Evolutionary conservation across 2,888 invertebrate genomes (phyloP).

Genomic region (Tromatobia lineatoria): DNA sequence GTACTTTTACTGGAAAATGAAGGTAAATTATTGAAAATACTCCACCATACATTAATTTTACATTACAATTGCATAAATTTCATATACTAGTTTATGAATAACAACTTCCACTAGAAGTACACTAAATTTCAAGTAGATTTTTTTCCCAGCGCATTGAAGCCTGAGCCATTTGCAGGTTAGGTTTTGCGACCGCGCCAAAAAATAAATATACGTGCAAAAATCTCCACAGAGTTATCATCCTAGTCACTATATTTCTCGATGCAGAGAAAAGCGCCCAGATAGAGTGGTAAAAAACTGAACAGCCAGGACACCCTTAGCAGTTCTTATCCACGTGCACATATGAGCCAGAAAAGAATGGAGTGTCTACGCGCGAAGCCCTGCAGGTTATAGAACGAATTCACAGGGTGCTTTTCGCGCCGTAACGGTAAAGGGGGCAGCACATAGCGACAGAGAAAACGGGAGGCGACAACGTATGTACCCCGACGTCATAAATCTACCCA

Average conservation of each 20-base stretch:
- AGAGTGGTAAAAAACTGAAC: constrained; percentile 16
- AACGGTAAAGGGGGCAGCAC: constrained; percentile 26
- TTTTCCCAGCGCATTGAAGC: too few species aligned
- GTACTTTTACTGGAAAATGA: too few species aligned
- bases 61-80: too few species aligned
- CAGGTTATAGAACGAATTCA: constrained; percentile 37
- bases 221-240: constrained; percentile 22
- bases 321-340: neutral
- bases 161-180: too few species aligned
- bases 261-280: constrained; percentile 20
- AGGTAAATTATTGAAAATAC: too few species aligned
- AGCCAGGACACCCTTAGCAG: constrained; percentile 7
- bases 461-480: constrained; percentile 70
- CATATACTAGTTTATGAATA: too few species aligned
- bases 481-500: constrained; percentile 78
- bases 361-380: neutral
- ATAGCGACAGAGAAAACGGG: constrained; percentile 30
- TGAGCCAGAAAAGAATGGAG: constrained; percentile 6
- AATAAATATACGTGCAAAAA: constrained; percentile 21
- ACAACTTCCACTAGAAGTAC: too few species aligned
- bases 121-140: too few species aligned
- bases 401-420: constrained; percentile 33
- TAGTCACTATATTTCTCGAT: constrained; percentile 26
- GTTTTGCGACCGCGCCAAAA: neutral
- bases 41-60: too few species aligned